These are phyloP conservation scores for Fragum fragum DNA, from an alignment of 2,888 invertebrate species.

Conservation along the genomic window DNA sequence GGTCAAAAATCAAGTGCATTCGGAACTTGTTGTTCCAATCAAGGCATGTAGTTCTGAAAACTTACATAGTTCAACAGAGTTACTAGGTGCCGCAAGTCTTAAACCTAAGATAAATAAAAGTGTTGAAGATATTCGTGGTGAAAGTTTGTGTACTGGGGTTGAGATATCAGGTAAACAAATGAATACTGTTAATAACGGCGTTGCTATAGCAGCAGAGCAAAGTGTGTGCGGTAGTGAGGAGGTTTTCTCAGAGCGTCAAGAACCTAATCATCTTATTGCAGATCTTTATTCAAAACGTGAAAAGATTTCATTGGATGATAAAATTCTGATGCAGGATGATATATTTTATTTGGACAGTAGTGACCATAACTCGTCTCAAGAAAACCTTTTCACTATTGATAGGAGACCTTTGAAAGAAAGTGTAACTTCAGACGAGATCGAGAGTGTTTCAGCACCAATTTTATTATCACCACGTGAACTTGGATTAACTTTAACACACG, in stretches of 20 bases:
- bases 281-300: conserved; percentile 69
- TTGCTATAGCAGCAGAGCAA: conserved; percentile 27
- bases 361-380: conserved; percentile 69
- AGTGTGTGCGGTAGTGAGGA: conserved; percentile 32
- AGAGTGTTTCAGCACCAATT: conserved; percentile 62
- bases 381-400: conserved; percentile 46
- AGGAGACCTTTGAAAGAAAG: conserved; percentile 44
- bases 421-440: conserved; percentile 59
- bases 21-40: conserved; percentile 56
- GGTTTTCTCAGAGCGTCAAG: conserved; percentile 20
- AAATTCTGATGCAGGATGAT: conserved; percentile 61
- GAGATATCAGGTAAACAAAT: conserved; percentile 38
- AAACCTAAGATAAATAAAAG: conserved; percentile 37
- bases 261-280: conserved; percentile 45
- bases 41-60: conserved; percentile 48
- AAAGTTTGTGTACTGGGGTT: conserved; percentile 28
- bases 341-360: conserved; percentile 63
- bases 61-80: conserved; percentile 66
- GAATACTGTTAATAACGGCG: conserved; percentile 39
- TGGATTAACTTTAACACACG: conserved; percentile 46
- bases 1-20: conserved; percentile 55
- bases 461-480: conserved; percentile 60
- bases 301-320: conserved; percentile 65
- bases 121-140: conserved; percentile 11
- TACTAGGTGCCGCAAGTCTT: conserved; percentile 65